Evolutionary conservation across 2,113 vertebrate species (phyloP).

Genomic region (Triplophysa tibetana): DNA sequence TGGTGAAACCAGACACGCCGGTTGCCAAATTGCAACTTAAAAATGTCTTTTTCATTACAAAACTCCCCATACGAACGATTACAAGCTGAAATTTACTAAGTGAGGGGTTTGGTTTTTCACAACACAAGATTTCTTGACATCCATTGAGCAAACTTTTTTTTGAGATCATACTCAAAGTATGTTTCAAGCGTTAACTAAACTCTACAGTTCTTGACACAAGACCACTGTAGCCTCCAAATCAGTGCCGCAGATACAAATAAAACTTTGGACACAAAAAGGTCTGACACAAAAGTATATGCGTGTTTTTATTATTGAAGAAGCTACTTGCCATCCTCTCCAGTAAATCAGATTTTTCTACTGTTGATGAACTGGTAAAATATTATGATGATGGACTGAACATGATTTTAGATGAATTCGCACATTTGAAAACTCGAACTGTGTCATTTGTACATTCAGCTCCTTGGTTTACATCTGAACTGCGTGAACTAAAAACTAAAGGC

Average conservation of each 20-base stretch:
- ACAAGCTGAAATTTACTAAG: not conserved
- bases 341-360: too few species aligned
- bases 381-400: too few species aligned
- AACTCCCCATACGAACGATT: not conserved
- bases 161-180: not conserved
- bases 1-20: constrained; percentile 26
- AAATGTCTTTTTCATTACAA: not conserved
- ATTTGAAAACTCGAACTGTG: too few species aligned
- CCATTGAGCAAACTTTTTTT: not conserved
- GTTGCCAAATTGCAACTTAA: constrained; percentile 59
- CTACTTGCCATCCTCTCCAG: too few species aligned
- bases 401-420: too few species aligned
- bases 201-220: not conserved
- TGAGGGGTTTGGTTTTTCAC: not conserved
- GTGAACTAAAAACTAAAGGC: too few species aligned
- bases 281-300: not conserved
- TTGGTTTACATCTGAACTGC: too few species aligned
- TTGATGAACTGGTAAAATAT: too few species aligned
- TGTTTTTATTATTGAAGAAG: not conserved
- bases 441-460: too few species aligned
- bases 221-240: constrained; percentile 8
- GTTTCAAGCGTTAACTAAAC: not conserved
- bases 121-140: not conserved
- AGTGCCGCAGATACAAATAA: not conserved
- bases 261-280: constrained; percentile 20